phyloP scores from a whole-genome alignment of 2,797 vertebrate species.

The Sebastes wilsoni region DNA sequence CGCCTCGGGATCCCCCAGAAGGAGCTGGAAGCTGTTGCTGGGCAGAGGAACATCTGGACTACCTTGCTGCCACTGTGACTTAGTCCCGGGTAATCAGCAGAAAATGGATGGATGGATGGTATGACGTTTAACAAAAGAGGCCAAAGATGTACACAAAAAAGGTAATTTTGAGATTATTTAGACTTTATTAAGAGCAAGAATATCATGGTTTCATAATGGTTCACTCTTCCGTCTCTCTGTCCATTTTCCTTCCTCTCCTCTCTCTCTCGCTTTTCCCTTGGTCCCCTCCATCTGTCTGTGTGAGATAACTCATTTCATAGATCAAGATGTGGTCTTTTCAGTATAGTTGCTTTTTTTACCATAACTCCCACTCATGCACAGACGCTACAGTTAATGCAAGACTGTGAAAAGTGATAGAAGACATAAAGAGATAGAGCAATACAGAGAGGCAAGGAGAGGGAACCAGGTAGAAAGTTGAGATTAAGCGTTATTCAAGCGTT shows the following conservation, averaged over 20 bases:
- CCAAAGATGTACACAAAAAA: background rate
- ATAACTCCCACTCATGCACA: conserved; percentile 3
- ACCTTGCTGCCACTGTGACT: background rate
- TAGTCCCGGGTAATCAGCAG: too few species aligned
- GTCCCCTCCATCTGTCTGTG: background rate
- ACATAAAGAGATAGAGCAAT: background rate
- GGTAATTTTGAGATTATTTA: background rate
- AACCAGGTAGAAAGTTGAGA: background rate
- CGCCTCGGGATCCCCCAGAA: background rate
- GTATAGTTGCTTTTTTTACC: conserved; percentile 5
- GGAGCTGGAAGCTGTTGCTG: background rate
- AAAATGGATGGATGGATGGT: background rate
- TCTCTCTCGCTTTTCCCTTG: background rate
- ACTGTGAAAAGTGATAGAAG: background rate
- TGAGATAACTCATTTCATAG: conserved; percentile 19
- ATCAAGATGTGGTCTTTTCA: conserved; percentile 24
- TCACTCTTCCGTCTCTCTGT: background rate
- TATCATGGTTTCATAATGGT: background rate
- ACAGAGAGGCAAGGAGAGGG: background rate
- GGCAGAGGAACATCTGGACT: background rate
- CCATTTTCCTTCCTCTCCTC: background rate
- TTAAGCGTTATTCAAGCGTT: background rate
- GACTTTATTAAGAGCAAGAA: background rate
- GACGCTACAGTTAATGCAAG: background rate
- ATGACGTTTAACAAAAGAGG: background rate